Conservation (phyloP, 2,888 invertebrate genomes). For the Hofmannophila pseudospretella region DNA sequence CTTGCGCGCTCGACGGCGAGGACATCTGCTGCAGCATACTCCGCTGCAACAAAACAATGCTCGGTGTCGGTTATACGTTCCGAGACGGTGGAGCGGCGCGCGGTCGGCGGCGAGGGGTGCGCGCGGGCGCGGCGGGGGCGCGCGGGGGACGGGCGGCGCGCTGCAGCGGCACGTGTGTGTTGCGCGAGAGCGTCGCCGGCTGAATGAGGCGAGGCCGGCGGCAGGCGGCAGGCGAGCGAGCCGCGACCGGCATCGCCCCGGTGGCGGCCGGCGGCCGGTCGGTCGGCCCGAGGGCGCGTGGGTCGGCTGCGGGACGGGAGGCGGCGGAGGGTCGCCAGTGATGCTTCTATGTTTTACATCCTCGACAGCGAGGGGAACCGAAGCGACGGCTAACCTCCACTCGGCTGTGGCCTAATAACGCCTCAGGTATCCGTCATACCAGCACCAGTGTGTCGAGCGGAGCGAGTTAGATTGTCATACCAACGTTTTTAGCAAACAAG, state of each 20-base stretch:
- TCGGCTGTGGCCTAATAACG: slow-evolving; percentile 34
- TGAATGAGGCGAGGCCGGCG: slow-evolving; percentile 50
- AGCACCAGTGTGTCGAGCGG: slow-evolving; percentile 10
- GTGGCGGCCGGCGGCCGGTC: slow-evolving; percentile 23
- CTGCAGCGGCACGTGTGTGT: slow-evolving; percentile 55
- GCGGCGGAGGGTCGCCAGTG: slow-evolving; percentile 45
- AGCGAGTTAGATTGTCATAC: no score
- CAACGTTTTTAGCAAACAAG: no score
- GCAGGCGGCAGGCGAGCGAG: slow-evolving; percentile 22
- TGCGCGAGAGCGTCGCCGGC: slow-evolving; percentile 70
- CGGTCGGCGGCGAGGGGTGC: slow-evolving; percentile 35
- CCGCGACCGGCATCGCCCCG: slow-evolving; percentile 38
- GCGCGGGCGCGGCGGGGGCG: slow-evolving; percentile 29
- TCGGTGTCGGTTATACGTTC: slow-evolving; percentile 67
- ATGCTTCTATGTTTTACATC: slow-evolving; percentile 53
- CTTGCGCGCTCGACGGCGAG: slow-evolving; percentile 66
- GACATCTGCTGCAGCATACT: slow-evolving; percentile 75
- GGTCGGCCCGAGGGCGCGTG: slow-evolving; percentile 33
- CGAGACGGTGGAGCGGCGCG: slow-evolving; percentile 49
- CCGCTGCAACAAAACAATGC: slow-evolving; percentile 75
- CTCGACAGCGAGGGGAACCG: slow-evolving; percentile 37
- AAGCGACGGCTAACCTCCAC: slow-evolving; percentile 36
- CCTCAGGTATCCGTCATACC: slow-evolving; percentile 12
- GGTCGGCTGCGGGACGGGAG: slow-evolving; percentile 25
- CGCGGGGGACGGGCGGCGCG: slow-evolving; percentile 31